phyloP scores from a whole-genome alignment of 1,140 invertebrate species.

The Drosophila oshimai region DNA sequence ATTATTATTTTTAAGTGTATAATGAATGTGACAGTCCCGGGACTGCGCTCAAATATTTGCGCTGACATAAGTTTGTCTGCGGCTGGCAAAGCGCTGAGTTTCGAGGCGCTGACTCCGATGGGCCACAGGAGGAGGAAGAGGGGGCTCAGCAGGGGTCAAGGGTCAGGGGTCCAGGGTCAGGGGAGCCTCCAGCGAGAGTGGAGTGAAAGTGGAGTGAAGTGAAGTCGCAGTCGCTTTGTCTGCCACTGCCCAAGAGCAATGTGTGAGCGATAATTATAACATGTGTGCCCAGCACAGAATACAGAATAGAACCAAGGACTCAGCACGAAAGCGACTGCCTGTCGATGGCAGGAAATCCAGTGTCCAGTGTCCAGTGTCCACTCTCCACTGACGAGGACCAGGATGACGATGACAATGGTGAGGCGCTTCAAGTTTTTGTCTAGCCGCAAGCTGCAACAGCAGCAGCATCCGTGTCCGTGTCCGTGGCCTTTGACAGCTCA shows the following conservation, averaged over 20 bases:
- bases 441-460: constrained; percentile 53
- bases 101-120: too few relatives aligned
- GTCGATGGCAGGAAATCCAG: neutral
- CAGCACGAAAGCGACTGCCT: neutral
- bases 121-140: too few relatives aligned
- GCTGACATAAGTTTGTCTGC: constrained; percentile 78
- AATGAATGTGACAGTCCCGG: constrained; percentile 14
- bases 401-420: constrained; percentile 14
- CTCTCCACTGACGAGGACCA: too few relatives aligned
- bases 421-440: constrained; percentile 38
- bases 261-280: constrained; percentile 77
- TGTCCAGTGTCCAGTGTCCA: constrained; percentile 10
- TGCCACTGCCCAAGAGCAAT: constrained; percentile 44
- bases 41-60: constrained; percentile 71
- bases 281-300: constrained; percentile 30
- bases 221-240: constrained; percentile 65
- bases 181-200: neutral
- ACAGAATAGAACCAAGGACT: neutral
- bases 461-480: constrained; percentile 39
- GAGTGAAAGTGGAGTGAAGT: constrained; percentile 7
- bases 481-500: constrained; percentile 63
- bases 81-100: constrained; percentile 67
- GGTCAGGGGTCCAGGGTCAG: neutral
- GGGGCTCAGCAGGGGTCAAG: neutral
- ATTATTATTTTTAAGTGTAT: neutral